Evolutionary conservation across 2,113 vertebrate genomes (phyloP), one percentile per base, ranked within the genome.

Genomic region (Dasyprocta punctata): DNA sequence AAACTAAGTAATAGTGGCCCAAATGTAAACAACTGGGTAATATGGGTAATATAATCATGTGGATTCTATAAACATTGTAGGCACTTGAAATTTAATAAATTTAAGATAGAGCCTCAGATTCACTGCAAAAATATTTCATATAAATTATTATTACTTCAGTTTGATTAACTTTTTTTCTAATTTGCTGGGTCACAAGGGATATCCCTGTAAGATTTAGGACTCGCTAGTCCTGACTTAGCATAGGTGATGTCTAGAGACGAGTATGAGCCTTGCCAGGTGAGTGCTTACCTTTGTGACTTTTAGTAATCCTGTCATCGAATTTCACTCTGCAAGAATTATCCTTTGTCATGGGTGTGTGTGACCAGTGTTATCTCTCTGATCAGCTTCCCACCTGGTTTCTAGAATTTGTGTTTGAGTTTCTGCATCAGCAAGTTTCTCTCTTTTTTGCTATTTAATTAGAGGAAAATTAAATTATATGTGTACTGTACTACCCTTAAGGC

Each of bases 401-500:
- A 82, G 73, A 44, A 80, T 71, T 44, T 95, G 11, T 38, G 19
- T 75, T 92, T 73, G n/a, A 89, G 30, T 12, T 69, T 82, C 67
- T 89, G 30, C 16, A 75, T 56, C 6, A 67, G 65, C 33, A 88
- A 11, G 4, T 19, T 90, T 78, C 47, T 63, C n/a, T 49, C 12
- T 58, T 49, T 86, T 30, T 86, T 67, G 2, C 52, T 71, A n/a
- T 58, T 54, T 82, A 58, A 86, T 78, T 80, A 69, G 33, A 89
- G 54, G 33, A 54, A 92, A 96, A 90, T 96, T 94, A 90, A 94
- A 58, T 82, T 86, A 38, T 41, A n/a, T 90, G 13, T 56, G 2
- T 73, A 67, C 30, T 85, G 8, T 80, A 38, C 90, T 28, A 63
- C 41, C 11, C 36, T 60, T 67, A 14, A 92, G 73, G 75, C 3